Base-by-base conservation (phyloP, 2,797 vertebrate genomes). In the Sternotherus odoratus region DNA sequence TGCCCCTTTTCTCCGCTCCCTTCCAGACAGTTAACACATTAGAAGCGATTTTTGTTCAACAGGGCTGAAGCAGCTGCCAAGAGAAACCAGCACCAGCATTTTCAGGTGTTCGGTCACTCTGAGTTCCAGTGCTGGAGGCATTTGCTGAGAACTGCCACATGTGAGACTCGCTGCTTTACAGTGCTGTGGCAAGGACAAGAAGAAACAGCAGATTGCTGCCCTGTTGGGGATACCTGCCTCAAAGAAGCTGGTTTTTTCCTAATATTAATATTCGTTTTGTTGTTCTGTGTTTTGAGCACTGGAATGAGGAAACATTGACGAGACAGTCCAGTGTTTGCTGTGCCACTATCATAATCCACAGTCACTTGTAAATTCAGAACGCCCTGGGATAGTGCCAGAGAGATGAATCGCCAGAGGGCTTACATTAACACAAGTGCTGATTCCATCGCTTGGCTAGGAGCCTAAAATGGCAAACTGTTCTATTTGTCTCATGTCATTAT, bases 401-500 rank as follows among this genome's bases (percentile, higher is more conserved):
- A 63, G 85, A 96, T 16, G 10, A 46, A 86, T 89, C 94, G 96
- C 97, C 97, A 92, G 86, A 96, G 95, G 96, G 94, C 92, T 94
- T 77, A 79, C 86, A 85, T 93, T 87, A 95, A 94, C 94, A 89
- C 93, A 17, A 93, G 89, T 28, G 90, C 90, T 95, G 95, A 95
- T 97, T 94, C 95, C 94, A 95, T 95, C 85, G 50, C 96, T 83
- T 96, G 94, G 97, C 93, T 0, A 36, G 11, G 23, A 94, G 95
- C 97, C 97, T 93, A 83, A n/a, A 51, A 86, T 97, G 95, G 92
- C 92, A 86, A 26, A 24, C n/a, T 8, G 83, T 95, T 95, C 86
- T 88, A 80, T 95, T 96, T 95, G 94, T 95, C 95, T 97, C 96
- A 26, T 96, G 95, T 96, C 95, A 93, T 10, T 96, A 95, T 95